These are phyloP conservation scores for Gallinago media DNA, from an alignment of 2,113 vertebrate genomes.

Conservation along the genomic window DNA sequence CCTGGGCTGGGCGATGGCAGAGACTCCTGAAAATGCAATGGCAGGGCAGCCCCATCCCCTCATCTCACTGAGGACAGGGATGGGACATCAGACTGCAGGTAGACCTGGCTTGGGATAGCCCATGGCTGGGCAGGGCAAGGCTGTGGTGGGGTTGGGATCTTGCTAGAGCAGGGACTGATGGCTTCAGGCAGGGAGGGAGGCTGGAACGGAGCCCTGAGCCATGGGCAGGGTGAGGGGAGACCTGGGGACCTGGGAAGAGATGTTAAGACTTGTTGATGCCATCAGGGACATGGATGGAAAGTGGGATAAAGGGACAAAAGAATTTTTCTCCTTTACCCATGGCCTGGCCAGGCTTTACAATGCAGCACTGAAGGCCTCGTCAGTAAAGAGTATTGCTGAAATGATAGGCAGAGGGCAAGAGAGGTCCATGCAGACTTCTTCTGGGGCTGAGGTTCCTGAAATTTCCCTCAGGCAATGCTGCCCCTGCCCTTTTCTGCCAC, in stretches of 20 bases:
- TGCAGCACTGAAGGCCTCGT: background rate
- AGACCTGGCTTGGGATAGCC: too few relatives aligned
- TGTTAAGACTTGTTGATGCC: background rate
- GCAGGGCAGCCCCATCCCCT: background rate
- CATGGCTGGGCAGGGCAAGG: background rate
- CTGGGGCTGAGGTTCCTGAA: background rate
- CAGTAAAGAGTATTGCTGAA: background rate
- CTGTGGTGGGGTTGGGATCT: background rate
- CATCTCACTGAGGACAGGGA: background rate
- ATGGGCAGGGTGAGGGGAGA: background rate
- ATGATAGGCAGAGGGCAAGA: background rate
- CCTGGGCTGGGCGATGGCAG: rapidly evolving
- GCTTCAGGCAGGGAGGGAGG: too few relatives aligned
- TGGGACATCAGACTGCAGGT: rapidly evolving
- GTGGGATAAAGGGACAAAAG: background rate
- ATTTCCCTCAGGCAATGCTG: background rate
- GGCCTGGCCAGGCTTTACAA: background rate
- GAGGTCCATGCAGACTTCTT: background rate
- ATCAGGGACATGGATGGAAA: background rate
- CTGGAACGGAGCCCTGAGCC: background rate
- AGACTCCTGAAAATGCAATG: background rate
- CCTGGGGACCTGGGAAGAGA: background rate
- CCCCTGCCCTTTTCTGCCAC: background rate
- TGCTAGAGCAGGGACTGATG: background rate
- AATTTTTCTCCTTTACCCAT: background rate